phyloP scores from a whole-genome alignment of 2,888 invertebrate genomes.

The Rhimphoctona megacephalus region DNA sequence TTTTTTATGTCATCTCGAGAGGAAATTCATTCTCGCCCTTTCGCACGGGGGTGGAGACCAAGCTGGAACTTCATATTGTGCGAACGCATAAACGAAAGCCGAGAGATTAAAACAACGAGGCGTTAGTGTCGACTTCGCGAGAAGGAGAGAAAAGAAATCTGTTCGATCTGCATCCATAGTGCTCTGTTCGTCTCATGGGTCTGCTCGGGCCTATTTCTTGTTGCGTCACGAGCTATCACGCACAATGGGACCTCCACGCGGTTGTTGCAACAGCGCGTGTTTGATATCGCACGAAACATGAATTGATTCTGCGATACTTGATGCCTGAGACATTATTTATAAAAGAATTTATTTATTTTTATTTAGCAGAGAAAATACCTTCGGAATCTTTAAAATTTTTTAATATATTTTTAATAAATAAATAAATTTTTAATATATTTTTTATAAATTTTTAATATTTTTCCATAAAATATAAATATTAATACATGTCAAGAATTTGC shows the following conservation, averaged over 20 bases:
- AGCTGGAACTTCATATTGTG: constrained; percentile 8
- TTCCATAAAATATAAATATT: no score
- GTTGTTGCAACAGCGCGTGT: constrained; percentile 36
- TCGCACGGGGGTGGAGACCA: constrained; percentile 65
- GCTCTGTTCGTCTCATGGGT: constrained; percentile 5
- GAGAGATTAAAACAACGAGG: constrained; percentile 55
- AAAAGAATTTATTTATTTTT: not conserved
- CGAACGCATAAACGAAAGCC: not conserved
- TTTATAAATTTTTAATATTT: no score
- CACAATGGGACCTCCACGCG: constrained; percentile 54
- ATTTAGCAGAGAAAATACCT: not conserved
- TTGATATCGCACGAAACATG: constrained; percentile 19
- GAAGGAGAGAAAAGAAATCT: constrained; percentile 32
- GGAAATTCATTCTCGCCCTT: constrained; percentile 63
- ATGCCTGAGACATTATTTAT: not conserved
- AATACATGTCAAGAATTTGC: no score
- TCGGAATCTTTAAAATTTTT: not conserved
- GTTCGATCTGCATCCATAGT: constrained; percentile 50
- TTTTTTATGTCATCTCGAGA: constrained; percentile 19
- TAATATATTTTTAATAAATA: no score
- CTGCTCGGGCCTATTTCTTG: constrained; percentile 12
- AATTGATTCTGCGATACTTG: constrained; percentile 6
- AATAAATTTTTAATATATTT: no score
- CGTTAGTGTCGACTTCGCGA: constrained; percentile 34
- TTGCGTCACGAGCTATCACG: constrained; percentile 63